phyloP scores from a whole-genome alignment of 2,113 vertebrate genomes.

The Pampusana beccarii region DNA sequence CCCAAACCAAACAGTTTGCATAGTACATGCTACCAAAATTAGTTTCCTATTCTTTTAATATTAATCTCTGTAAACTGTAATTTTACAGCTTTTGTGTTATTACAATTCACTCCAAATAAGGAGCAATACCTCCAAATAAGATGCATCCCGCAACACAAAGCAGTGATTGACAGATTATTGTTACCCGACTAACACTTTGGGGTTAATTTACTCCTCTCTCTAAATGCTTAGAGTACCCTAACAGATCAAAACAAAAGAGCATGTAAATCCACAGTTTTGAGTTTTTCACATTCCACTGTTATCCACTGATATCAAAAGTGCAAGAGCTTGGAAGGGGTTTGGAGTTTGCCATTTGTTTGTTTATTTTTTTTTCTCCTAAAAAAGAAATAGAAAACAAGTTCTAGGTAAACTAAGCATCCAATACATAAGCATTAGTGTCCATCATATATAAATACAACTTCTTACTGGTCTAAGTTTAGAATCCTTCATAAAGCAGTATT shows the following conservation, averaged over 20 bases:
- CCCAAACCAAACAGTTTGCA: neutral
- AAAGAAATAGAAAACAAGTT: neutral
- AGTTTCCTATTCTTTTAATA: neutral
- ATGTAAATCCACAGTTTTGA: neutral
- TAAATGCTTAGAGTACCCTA: neutral
- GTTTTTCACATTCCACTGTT: neutral
- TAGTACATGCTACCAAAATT: neutral
- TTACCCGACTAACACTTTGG: neutral
- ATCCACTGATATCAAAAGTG: neutral
- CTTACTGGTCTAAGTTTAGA: neutral
- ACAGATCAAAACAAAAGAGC: neutral
- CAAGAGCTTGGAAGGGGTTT: neutral
- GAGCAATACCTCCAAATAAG: neutral
- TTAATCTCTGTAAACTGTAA: too few species aligned
- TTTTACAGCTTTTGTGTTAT: neutral
- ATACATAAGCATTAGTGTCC: neutral
- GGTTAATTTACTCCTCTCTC: neutral
- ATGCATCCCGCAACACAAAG: neutral
- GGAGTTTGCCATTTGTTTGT: neutral
- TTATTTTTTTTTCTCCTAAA: neutral
- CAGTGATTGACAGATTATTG: neutral
- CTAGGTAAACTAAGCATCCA: neutral
- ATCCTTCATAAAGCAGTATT: neutral
- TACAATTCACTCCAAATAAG: neutral
- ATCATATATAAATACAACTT: neutral